Conservation (phyloP, 1,140 invertebrate species). For the Eupristina koningsbergeri region DNA sequence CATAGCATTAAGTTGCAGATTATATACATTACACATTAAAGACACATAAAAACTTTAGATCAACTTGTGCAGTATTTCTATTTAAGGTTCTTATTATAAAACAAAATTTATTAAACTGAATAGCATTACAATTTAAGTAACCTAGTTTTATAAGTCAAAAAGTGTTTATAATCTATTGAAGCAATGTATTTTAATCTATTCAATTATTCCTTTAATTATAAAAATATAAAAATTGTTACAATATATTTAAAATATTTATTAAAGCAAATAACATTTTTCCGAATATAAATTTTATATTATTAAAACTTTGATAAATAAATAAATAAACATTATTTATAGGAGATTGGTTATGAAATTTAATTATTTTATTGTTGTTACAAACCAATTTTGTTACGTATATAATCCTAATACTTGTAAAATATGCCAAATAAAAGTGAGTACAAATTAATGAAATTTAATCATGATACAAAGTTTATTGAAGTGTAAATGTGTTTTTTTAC, state of each 20-base stretch:
- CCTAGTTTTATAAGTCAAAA: no score
- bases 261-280: no score
- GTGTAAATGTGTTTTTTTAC: no score
- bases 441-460: constrained; percentile 13
- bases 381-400: neutral
- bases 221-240: no score
- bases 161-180: no score
- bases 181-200: neutral
- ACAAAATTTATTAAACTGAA: neutral
- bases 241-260: no score
- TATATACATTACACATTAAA: no score
- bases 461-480: constrained; percentile 5
- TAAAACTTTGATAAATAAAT: no score
- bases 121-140: neutral
- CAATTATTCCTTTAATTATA: neutral
- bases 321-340: neutral
- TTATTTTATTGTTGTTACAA: neutral
- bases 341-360: no score
- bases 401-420: neutral
- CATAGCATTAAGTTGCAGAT: neutral
- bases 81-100: neutral
- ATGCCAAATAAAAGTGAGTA: neutral
- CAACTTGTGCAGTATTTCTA: no score
- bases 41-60: no score
- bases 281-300: no score